Conservation (phyloP, 2,888 invertebrate species). For the Drosophila buzzatii region DNA sequence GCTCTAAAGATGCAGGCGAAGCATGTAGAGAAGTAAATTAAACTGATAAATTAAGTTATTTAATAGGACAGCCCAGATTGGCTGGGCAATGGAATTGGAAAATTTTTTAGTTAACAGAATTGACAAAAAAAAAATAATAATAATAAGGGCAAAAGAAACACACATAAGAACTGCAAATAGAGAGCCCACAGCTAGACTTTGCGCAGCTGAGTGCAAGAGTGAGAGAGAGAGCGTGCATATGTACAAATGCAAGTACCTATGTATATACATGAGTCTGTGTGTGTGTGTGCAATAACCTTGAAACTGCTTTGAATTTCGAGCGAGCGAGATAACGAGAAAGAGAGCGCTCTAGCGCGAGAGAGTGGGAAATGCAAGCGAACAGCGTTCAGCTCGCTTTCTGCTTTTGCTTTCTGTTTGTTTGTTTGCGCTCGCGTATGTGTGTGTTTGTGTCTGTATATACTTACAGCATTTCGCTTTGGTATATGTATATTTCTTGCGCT, state of each 20-base stretch:
- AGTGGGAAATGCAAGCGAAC: slow-evolving; percentile 49
- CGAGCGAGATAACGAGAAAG: slow-evolving; percentile 16
- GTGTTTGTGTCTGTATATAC: slow-evolving; percentile 28
- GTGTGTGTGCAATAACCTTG: slow-evolving; percentile 65
- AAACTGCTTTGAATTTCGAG: slow-evolving; percentile 58
- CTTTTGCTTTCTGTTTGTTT: slow-evolving; percentile 9
- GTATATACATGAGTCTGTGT: background rate
- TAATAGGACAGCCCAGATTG: slow-evolving; percentile 3
- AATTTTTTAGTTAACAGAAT: slow-evolving; percentile 51
- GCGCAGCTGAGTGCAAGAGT: slow-evolving; percentile 13
- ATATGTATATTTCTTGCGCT: slow-evolving; percentile 52
- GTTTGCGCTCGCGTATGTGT: slow-evolving; percentile 20
- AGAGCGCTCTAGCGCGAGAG: slow-evolving; percentile 17
- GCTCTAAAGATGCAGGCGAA: slow-evolving; percentile 1
- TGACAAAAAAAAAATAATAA: slow-evolving; percentile 35
- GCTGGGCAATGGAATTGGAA: slow-evolving; percentile 46
- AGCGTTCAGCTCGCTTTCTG: slow-evolving; percentile 34
- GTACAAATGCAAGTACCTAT: slow-evolving; percentile 7
- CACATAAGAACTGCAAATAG: slow-evolving; percentile 23
- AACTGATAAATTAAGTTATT: background rate
- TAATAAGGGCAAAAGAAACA: slow-evolving; percentile 5
- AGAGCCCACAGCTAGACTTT: slow-evolving; percentile 15
- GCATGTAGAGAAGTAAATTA: slow-evolving; percentile 5
- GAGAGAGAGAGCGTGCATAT: slow-evolving; percentile 16
- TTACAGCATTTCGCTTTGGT: slow-evolving; percentile 67